Conservation (phyloP, 2,888 invertebrate genomes). For the Nymphalis urticae region DNA sequence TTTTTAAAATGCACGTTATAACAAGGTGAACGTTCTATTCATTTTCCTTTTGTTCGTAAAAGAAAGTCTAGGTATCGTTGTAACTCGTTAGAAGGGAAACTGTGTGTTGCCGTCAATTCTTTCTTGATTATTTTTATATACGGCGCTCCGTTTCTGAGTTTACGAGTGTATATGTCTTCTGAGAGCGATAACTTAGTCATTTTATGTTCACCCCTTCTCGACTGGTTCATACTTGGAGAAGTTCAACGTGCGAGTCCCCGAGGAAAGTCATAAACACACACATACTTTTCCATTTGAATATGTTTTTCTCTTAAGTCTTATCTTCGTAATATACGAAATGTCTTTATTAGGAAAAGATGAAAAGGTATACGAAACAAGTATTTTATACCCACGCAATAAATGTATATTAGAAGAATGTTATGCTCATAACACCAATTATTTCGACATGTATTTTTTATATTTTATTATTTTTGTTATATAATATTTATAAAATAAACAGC, state of each 20-base stretch:
- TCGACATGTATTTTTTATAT: background rate
- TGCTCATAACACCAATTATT: no score
- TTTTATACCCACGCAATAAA: constrained; percentile 4
- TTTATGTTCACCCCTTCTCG: constrained; percentile 76
- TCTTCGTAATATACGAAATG: constrained; percentile 26
- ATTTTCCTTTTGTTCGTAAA: constrained; percentile 7
- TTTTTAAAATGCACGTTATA: background rate
- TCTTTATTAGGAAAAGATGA: constrained; percentile 22
- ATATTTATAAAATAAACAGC: no score
- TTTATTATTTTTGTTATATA: background rate
- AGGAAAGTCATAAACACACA: constrained; percentile 73
- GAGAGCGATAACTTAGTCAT: constrained; percentile 80
- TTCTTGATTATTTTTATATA: constrained; percentile 77
- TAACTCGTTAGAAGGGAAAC: constrained; percentile 46
- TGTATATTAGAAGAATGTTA: constrained; percentile 4
- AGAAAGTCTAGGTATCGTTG: constrained; percentile 14
- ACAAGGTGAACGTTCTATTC: constrained; percentile 2
- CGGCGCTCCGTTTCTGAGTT: constrained; percentile 70
- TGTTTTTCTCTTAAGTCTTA: constrained; percentile 49
- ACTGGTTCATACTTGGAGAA: constrained; percentile 65
- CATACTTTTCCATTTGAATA: constrained; percentile 72
- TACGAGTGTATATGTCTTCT: constrained; percentile 77
- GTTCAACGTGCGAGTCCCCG: constrained; percentile 70
- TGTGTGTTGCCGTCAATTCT: constrained; percentile 54
- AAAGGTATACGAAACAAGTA: constrained; percentile 10